phyloP scores from a whole-genome alignment of 1,140 invertebrate species.

The Macrostomum lignano region DNA sequence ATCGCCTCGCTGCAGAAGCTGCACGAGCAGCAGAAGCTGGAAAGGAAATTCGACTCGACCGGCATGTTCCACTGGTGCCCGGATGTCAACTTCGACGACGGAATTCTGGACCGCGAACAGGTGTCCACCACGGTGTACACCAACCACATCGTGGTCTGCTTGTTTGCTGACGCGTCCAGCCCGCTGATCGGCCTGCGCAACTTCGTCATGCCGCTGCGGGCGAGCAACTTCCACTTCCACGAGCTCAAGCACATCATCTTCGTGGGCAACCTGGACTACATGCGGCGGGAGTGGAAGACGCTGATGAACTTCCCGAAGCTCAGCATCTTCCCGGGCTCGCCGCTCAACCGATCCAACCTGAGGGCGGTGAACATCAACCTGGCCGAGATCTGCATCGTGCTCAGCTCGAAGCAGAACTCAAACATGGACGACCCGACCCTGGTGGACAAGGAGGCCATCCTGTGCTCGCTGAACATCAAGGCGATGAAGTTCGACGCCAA shows the following conservation, averaged over 20 bases:
- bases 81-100: conserved; percentile 74
- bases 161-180: conserved; percentile 84
- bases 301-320: conserved; percentile 91
- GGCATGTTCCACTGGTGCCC: conserved; percentile 99
- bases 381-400: conserved; percentile 83
- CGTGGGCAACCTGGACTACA: conserved; percentile 82
- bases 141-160: conserved; percentile 81
- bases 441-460: conserved; percentile 88
- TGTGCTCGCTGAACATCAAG: conserved; percentile 91
- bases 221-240: conserved; percentile 90
- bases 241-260: conserved; percentile 94
- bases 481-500: conserved; percentile 68
- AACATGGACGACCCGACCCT: conserved; percentile 25
- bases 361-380: conserved; percentile 87
- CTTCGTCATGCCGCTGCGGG: conserved; percentile 26
- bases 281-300: conserved; percentile 82
- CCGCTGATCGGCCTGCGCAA: conserved; percentile 46
- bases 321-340: conserved; percentile 64
- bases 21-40: too few relatives aligned
- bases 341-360: conserved; percentile 73
- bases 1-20: too few relatives aligned
- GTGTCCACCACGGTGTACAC: conserved; percentile 93
- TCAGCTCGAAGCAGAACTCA: conserved; percentile 63
- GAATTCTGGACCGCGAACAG: conserved; percentile 77
- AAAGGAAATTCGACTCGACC: conserved; percentile 46